These are phyloP conservation scores for Gopherus evgoodei DNA, from an alignment of 2,113 vertebrate genomes.

Conservation along the genomic window DNA sequence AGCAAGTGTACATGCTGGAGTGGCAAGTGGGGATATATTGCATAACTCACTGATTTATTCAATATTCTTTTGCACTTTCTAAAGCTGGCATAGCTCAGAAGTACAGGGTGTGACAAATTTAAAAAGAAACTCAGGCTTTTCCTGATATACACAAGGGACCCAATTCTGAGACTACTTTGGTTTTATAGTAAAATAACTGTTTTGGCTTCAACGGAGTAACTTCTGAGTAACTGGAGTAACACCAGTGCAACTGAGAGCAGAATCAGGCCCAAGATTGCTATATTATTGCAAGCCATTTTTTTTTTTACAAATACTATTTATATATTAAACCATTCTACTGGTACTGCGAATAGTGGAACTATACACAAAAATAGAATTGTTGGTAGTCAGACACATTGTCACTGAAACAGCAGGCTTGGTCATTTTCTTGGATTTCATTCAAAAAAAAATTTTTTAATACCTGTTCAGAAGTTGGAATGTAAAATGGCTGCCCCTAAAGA, in stretches of 20 bases:
- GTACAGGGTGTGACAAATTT: neutral
- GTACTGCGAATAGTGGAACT: neutral
- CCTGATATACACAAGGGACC: neutral
- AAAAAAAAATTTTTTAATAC: neutral
- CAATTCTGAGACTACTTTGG: neutral
- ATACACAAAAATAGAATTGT: neutral
- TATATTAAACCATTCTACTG: neutral
- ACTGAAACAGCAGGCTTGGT: neutral
- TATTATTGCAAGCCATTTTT: neutral
- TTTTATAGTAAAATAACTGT: neutral
- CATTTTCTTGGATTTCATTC: constrained; percentile 5
- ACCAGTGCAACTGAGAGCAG: neutral
- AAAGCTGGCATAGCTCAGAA: neutral
- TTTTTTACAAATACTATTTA: neutral
- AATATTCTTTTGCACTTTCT: neutral
- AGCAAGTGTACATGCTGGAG: constrained; percentile 44
- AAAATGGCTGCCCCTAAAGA: neutral
- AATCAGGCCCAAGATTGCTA: neutral
- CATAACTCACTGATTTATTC: constrained; percentile 43
- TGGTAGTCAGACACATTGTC: neutral
- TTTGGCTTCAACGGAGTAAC: neutral
- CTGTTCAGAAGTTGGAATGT: neutral
- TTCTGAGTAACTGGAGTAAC: neutral
- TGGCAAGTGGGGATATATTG: neutral
- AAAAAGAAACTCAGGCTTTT: neutral